phyloP scores from a whole-genome alignment of 2,797 vertebrate species.

The Eurystomus glaucurus region DNA sequence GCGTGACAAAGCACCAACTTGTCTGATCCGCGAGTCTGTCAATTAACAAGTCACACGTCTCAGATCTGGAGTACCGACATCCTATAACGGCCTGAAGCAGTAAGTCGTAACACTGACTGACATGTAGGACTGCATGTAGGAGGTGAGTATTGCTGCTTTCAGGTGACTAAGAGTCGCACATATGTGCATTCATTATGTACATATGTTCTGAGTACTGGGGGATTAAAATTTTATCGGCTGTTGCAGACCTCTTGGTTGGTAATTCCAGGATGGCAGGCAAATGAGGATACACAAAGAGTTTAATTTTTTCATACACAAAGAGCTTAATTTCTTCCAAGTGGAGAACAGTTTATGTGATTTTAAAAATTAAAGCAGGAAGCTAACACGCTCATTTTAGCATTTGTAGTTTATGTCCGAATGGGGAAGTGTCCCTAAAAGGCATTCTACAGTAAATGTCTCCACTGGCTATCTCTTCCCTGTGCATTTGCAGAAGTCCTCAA shows the following conservation, averaged over 20 bases:
- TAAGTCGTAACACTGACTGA: slow-evolving; percentile 9
- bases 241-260: neutral
- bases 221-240: slow-evolving; percentile 30
- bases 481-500: neutral
- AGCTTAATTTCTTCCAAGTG: neutral
- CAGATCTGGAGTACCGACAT: neutral
- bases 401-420: neutral
- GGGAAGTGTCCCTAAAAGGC: neutral
- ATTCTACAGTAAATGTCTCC: neutral
- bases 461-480: neutral
- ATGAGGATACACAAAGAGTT: neutral
- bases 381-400: neutral
- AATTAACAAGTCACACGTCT: neutral
- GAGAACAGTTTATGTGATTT: neutral
- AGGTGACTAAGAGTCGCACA: neutral
- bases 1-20: accelerated
- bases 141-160: neutral
- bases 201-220: accelerated
- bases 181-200: neutral
- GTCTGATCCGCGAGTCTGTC: neutral
- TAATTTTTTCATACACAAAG: neutral
- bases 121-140: accelerated
- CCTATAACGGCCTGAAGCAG: neutral
- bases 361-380: neutral
- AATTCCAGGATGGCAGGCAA: neutral